These are phyloP conservation scores for Phytoseiulus persimilis DNA, from an alignment of 2,888 invertebrate genomes.

Conservation along the genomic window DNA sequence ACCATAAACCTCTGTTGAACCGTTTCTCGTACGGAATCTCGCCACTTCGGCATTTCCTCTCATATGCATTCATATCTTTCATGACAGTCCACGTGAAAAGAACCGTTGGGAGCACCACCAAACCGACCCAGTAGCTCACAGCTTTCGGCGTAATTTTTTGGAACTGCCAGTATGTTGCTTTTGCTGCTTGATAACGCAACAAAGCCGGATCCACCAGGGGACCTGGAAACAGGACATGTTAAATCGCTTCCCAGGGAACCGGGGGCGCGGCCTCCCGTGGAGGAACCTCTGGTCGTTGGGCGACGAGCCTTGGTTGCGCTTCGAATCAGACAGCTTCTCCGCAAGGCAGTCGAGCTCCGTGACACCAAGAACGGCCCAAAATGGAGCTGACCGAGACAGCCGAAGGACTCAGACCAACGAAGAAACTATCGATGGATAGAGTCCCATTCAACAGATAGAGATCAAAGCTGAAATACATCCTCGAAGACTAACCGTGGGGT, in stretches of 20 bases:
- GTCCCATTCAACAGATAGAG: too few species aligned
- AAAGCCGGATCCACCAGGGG: background rate
- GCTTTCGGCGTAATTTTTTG: background rate
- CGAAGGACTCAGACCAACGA: too few species aligned
- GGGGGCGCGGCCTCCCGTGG: too few species aligned
- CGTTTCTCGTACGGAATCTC: conserved; percentile 14
- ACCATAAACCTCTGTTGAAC: background rate
- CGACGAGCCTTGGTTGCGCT: too few species aligned
- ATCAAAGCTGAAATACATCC: too few species aligned
- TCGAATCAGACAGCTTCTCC: too few species aligned
- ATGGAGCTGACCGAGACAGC: too few species aligned
- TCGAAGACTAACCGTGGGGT: background rate
- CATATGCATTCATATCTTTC: background rate
- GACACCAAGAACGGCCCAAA: too few species aligned
- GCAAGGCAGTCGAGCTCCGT: too few species aligned
- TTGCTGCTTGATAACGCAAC: background rate
- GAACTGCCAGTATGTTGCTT: background rate
- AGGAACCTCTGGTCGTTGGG: too few species aligned
- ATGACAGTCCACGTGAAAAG: background rate
- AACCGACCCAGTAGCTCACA: background rate
- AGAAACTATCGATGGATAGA: too few species aligned
- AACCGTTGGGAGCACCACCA: background rate
- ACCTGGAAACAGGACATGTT: background rate
- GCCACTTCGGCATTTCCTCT: background rate
- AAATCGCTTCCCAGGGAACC: background rate